These are phyloP conservation scores for Podilymbus podiceps DNA, from an alignment of 2,113 vertebrate species.

Conservation along the genomic window DNA sequence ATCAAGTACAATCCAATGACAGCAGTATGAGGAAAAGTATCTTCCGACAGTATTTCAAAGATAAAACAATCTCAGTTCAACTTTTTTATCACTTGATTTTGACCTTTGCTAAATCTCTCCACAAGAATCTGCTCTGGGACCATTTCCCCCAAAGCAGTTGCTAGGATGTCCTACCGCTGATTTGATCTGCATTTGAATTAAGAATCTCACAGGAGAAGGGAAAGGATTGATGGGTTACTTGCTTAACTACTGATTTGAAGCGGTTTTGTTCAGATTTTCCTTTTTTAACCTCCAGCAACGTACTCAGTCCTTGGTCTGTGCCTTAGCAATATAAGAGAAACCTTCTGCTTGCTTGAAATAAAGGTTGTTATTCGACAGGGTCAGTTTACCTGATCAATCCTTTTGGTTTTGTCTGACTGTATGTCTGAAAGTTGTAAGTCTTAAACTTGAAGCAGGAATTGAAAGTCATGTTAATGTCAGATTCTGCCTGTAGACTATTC, in stretches of 20 bases:
- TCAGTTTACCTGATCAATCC: not conserved
- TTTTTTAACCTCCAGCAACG: not conserved
- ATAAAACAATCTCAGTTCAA: not conserved
- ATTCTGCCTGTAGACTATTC: not conserved
- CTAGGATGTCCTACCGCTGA: not conserved
- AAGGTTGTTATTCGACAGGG: not conserved
- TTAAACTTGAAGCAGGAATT: not conserved
- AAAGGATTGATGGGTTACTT: not conserved
- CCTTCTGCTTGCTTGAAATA: slow-evolving; percentile 43
- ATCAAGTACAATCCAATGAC: not conserved
- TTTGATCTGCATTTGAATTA: not conserved
- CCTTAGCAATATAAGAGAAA: not conserved
- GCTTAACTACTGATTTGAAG: not conserved
- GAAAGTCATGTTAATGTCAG: not conserved
- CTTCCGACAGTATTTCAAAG: not conserved
- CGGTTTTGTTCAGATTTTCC: not conserved
- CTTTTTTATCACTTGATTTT: not conserved
- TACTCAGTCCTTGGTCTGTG: not conserved
- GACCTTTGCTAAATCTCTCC: not conserved
- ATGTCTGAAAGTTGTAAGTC: not conserved
- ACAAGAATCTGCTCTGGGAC: not conserved
- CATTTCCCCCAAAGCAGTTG: not conserved
- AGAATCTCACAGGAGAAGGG: not conserved
- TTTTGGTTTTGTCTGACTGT: not conserved
- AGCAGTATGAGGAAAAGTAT: not conserved